phyloP scores from a whole-genome alignment of 2,888 invertebrate species.

The Thecophora atra region DNA sequence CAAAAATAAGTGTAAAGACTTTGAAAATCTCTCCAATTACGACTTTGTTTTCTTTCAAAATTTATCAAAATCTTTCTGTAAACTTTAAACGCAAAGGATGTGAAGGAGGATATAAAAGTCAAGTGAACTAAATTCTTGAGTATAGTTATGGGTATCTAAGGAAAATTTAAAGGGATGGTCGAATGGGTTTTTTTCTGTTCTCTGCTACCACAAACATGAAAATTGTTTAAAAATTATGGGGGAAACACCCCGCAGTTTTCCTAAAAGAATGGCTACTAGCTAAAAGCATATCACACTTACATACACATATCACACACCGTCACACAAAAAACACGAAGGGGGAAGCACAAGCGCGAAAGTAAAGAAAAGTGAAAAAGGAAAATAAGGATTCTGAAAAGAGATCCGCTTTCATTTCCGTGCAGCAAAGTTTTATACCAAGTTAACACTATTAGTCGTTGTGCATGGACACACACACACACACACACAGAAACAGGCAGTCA shows the following conservation, averaged over 20 bases:
- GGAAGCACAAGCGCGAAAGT: not conserved
- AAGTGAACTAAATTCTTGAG: not conserved
- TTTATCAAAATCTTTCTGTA: constrained; percentile 4
- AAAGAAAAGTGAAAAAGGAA: not conserved
- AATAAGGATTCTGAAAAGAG: not conserved
- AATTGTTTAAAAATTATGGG: no score
- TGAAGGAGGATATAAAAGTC: not conserved
- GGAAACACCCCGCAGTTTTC: no score
- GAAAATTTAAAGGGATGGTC: no score
- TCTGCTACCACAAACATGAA: no score
- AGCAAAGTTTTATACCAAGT: constrained; percentile 42
- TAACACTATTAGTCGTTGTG: constrained; percentile 43
- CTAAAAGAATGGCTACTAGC: no score
- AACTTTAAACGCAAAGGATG: not conserved
- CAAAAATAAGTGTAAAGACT: no score
- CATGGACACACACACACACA: constrained; percentile 40
- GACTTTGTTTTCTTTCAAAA: constrained; percentile 9
- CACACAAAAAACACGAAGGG: no score
- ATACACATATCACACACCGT: no score
- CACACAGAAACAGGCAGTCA: not conserved
- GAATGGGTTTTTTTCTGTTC: no score
- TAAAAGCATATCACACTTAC: no score
- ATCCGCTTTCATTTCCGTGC: constrained; percentile 33
- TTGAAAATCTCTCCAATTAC: not conserved
- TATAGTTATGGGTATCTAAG: no score